These are phyloP conservation scores for Zapornia atra DNA, from an alignment of 2,113 vertebrate genomes.

Conservation along the genomic window DNA sequence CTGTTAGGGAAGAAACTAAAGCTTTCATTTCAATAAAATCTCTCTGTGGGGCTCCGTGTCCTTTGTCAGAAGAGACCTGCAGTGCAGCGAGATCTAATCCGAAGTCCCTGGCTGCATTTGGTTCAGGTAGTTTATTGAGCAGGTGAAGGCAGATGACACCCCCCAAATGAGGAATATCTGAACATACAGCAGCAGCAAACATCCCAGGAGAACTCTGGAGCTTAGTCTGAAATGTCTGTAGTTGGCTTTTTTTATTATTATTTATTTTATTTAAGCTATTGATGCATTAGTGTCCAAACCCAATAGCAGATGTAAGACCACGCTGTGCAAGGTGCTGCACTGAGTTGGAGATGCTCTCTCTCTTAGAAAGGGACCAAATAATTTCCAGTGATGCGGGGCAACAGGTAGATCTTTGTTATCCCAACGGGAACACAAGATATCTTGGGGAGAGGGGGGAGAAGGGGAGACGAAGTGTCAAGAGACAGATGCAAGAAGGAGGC, in stretches of 20 bases:
- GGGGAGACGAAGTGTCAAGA: neutral
- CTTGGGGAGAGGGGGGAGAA: no score
- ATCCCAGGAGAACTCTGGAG: neutral
- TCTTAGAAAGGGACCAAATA: neutral
- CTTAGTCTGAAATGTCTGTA: neutral
- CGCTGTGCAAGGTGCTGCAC: neutral
- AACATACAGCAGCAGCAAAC: neutral
- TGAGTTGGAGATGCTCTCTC: neutral
- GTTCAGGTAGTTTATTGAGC: neutral
- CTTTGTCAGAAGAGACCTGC: neutral
- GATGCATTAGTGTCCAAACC: neutral
- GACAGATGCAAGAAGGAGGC: neutral
- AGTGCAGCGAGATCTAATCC: neutral
- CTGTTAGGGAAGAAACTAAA: neutral
- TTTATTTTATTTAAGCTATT: neutral
- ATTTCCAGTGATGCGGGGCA: neutral
- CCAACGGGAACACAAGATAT: neutral
- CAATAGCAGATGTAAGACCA: neutral
- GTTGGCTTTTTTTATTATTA: neutral
- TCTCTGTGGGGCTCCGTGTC: neutral
- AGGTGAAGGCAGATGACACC: neutral
- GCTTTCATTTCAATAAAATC: neutral
- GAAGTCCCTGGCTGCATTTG: accelerated
- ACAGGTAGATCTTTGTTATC: neutral
- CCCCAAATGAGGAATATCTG: neutral